Conservation (phyloP, 2,888 invertebrate genomes). For the Drosophila heteroneura region DNA sequence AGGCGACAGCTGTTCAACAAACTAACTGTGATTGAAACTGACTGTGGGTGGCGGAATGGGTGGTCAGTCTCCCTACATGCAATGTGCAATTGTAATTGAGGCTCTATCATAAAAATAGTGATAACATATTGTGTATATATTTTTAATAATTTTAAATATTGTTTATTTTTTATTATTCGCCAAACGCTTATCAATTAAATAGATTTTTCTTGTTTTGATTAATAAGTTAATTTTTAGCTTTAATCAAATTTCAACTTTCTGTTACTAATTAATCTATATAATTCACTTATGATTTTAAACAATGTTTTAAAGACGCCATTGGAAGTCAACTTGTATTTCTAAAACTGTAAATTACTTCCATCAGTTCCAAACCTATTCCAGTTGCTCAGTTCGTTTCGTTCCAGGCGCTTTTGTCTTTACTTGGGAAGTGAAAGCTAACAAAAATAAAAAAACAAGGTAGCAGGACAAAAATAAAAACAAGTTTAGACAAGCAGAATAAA, state of each 20-base stretch:
- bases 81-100: neutral
- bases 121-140: neutral
- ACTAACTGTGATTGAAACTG: constrained; percentile 27
- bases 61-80: neutral
- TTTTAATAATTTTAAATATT: neutral
- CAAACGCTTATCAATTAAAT: neutral
- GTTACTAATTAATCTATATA: neutral
- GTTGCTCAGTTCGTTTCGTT: neutral
- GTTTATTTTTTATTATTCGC: neutral
- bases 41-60: neutral
- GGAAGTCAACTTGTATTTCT: neutral
- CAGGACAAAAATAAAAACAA: neutral
- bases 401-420: neutral
- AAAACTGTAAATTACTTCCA: neutral
- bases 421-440: neutral
- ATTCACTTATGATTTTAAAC: neutral
- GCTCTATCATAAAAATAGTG: neutral
- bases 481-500: neutral
- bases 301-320: neutral
- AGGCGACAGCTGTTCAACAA: constrained; percentile 54
- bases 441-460: neutral
- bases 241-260: neutral
- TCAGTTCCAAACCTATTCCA: neutral
- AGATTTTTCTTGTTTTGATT: neutral
- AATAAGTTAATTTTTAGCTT: neutral